Conservation (phyloP, 2,888 invertebrate genomes). For the Hydroisotoma schaefferi region DNA sequence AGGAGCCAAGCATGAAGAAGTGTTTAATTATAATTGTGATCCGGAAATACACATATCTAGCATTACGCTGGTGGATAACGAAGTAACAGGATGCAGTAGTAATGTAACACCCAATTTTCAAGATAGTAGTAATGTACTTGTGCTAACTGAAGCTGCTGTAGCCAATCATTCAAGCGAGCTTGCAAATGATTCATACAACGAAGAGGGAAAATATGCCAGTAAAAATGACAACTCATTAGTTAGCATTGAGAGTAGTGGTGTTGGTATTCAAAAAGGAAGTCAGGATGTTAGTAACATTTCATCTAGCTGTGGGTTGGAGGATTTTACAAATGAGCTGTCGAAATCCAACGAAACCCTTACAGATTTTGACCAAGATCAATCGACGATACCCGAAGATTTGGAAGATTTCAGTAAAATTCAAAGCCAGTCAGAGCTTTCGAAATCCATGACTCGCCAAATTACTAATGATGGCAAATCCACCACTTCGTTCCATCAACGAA, state of each 20-base stretch:
- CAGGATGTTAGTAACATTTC: constrained; percentile 23
- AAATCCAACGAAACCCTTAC: constrained; percentile 34
- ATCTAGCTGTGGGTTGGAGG: constrained; percentile 5
- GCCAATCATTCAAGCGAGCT: not conserved
- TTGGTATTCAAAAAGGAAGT: constrained; percentile 9
- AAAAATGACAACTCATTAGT: not conserved
- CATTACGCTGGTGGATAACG: constrained; percentile 25
- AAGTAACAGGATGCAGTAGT: constrained; percentile 16
- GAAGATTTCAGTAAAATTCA: constrained; percentile 28
- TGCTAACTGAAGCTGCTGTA: not conserved
- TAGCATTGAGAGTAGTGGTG: not conserved
- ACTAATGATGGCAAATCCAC: not conserved
- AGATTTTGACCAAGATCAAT: constrained; percentile 11
- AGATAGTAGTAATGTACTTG: not conserved
- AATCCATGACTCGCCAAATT: not conserved
- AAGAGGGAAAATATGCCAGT: constrained; percentile 17
- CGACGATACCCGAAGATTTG: constrained; percentile 16
- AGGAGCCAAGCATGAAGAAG: not conserved
- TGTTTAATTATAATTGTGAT: constrained; percentile 17
- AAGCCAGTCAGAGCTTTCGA: not conserved
- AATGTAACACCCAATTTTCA: not conserved
- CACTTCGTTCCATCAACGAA: constrained; percentile 25
- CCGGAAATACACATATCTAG: constrained; percentile 42
- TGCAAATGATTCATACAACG: constrained; percentile 32
- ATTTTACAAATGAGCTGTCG: constrained; percentile 36